Evolutionary conservation across 2,888 invertebrate species (phyloP), one percentile per base, ranked within the genome.

Genomic region (Eumerus sabulonum): DNA sequence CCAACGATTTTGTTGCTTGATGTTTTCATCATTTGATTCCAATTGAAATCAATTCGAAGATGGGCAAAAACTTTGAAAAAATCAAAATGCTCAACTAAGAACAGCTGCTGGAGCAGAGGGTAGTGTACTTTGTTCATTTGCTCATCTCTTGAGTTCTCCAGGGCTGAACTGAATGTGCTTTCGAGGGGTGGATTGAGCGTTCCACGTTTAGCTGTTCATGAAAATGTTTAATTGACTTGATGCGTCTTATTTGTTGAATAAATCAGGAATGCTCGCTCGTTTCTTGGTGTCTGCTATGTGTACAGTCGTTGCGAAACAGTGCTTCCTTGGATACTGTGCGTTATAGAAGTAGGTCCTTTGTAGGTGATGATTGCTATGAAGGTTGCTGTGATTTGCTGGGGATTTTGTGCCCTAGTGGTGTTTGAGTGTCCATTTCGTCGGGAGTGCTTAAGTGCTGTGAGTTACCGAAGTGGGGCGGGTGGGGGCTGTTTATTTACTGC

Each of bases 161-260:
- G 11, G 16, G 60, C 48, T 50, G 12, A 16, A 9, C 17, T 63
- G 62, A 64, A 50, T 60, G 57, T 47, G 51, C 60, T 71, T 27
- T 27, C 27, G 7, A 27, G 27, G 27, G 3, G 62, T 62, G 45
- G 50, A 62, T 62, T 50, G 18, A 67, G 47, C 60, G 42, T 67
- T 63, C 56, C 68, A 64, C 73, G 68, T 79, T 79, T 74, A 70
- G 64, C 64, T 74, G 68, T 70, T 70, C 79, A 54, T 79, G 73
- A 79, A 79, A 79, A 79, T 74, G 59, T 64, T 74, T 74, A 79
- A 79, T 73, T 74, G 79, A 79, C 68, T 79, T 79, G 79, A 79
- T 79, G 73, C 79, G 73, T 73, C 70, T 74, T 79, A 79, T 70
- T 79, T 79, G 74, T 64, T 70, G 45, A 70, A 68, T 74, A 74